Evolutionary conservation across 2,113 vertebrate species (phyloP).

Genomic region (Australoheros scitulus): DNA sequence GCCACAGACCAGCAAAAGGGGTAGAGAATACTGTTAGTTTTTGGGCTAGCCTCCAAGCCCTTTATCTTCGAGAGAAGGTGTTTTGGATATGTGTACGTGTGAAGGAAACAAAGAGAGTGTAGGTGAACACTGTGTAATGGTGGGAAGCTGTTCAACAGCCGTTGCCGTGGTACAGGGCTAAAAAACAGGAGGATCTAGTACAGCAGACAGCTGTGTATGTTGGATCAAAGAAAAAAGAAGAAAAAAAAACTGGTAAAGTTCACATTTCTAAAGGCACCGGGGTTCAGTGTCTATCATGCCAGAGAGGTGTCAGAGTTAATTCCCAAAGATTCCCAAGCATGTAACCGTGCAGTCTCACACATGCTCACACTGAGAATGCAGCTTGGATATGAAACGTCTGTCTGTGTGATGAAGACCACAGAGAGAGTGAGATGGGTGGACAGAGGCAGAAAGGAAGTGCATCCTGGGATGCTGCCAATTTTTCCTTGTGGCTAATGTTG

Average conservation of each 20-base stretch:
- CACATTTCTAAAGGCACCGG: constrained; percentile 32
- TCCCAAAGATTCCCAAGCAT: constrained; percentile 34
- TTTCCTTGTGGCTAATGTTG: constrained; percentile 38
- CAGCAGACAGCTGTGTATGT: constrained; percentile 60
- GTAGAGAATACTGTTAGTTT: constrained; percentile 64
- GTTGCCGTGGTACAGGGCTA: constrained; percentile 61
- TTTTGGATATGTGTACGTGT: constrained; percentile 69
- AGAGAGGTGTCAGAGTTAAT: constrained; percentile 37
- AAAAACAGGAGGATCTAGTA: constrained; percentile 63
- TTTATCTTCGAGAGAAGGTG: constrained; percentile 77
- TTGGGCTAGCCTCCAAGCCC: constrained; percentile 64
- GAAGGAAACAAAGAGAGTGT: constrained; percentile 66
- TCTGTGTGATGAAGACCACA: constrained; percentile 30
- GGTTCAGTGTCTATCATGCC: constrained; percentile 34
- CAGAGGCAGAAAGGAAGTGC: constrained; percentile 25
- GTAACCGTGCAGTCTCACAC: constrained; percentile 3
- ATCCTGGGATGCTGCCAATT: constrained; percentile 43
- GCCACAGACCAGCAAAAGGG: constrained; percentile 66
- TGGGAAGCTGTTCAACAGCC: constrained; percentile 78
- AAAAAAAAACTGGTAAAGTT: constrained; percentile 30
- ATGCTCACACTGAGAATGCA: constrained; percentile 3
- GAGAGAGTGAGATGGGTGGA: constrained; percentile 9
- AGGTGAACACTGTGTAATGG: constrained; percentile 71
- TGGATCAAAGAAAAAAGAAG: constrained; percentile 32
- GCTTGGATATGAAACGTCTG: constrained; percentile 38